These are phyloP conservation scores for Drosophila rubida DNA, from an alignment of 2,888 invertebrate genomes.

Conservation along the genomic window DNA sequence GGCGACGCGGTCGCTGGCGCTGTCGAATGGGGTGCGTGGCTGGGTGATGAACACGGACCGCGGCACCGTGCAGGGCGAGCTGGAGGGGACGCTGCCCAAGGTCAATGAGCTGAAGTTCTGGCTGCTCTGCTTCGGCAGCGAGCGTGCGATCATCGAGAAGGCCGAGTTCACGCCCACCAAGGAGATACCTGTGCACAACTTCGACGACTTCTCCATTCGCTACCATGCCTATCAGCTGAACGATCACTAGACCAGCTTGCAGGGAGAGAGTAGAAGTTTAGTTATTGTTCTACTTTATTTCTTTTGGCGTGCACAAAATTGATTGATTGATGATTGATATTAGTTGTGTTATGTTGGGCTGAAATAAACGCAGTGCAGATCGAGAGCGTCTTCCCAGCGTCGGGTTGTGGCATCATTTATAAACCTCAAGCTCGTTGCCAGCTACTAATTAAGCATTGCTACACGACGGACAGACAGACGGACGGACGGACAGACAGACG, in stretches of 20 bases:
- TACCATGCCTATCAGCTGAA: conserved; percentile 22
- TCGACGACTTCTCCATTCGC: conserved; percentile 86
- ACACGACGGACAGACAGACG: conserved; percentile 2
- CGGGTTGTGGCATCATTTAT: conserved; percentile 50
- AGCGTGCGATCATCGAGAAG: conserved; percentile 89
- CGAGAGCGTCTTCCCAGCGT: not conserved
- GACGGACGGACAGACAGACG: conserved; percentile 11
- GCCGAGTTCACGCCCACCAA: conserved; percentile 89
- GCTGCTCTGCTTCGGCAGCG: conserved; percentile 89
- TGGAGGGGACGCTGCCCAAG: conserved; percentile 86
- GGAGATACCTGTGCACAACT: conserved; percentile 86
- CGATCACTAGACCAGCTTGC: conserved; percentile 1
- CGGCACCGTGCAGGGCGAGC: conserved; percentile 87
- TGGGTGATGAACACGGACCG: conserved; percentile 88
- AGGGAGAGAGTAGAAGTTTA: not conserved
- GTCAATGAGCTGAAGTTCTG: conserved; percentile 86
- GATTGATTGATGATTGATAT: conserved; percentile 20
- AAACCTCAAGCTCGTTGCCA: conserved; percentile 54
- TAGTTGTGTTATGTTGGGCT: not conserved
- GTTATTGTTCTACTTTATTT: not conserved
- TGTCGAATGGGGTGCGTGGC: conserved; percentile 86
- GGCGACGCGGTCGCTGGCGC: conserved; percentile 87
- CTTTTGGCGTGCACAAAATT: conserved; percentile 42
- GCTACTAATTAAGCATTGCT: conserved; percentile 68
- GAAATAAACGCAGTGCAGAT: conserved; percentile 27